Evolutionary conservation across 2,797 vertebrate species (phyloP).

Genomic region (Pangasius macronema): DNA sequence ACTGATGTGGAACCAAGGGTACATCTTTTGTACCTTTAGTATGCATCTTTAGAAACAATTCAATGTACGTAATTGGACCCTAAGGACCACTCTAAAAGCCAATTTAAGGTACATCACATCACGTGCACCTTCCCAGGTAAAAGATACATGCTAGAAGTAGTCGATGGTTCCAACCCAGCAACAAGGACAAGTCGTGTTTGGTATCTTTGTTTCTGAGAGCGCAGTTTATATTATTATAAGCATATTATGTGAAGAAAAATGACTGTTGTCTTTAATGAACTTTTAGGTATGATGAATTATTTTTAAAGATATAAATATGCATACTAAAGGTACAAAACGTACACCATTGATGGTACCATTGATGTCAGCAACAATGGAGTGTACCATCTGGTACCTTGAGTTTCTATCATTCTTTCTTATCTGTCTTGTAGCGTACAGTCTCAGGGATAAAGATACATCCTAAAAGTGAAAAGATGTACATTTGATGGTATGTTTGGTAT

Average conservation of each 20-base stretch:
- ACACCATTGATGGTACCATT: background rate
- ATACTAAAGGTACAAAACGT: background rate
- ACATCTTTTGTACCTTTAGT: background rate
- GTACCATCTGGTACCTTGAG: background rate
- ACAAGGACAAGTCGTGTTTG: background rate
- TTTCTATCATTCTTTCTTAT: background rate
- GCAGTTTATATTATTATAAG: background rate
- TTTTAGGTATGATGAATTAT: background rate
- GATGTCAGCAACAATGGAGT: background rate
- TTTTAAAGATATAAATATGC: background rate
- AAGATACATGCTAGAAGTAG: background rate
- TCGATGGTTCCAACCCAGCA: background rate
- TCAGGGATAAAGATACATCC: background rate
- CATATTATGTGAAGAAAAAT: background rate
- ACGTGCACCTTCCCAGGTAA: background rate
- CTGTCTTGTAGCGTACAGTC: background rate
- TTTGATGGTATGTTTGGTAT: background rate
- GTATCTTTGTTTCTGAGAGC: background rate
- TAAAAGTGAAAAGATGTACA: background rate
- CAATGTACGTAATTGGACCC: background rate
- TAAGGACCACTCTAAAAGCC: background rate
- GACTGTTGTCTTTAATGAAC: background rate
- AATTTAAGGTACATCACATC: too few relatives aligned
- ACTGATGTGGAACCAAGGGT: too few relatives aligned
- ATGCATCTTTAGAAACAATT: background rate